Evolutionary conservation across 2,113 vertebrate genomes (phyloP), one percentile per base, ranked within the genome.

Genomic region (Neodontobutis hainanensis): DNA sequence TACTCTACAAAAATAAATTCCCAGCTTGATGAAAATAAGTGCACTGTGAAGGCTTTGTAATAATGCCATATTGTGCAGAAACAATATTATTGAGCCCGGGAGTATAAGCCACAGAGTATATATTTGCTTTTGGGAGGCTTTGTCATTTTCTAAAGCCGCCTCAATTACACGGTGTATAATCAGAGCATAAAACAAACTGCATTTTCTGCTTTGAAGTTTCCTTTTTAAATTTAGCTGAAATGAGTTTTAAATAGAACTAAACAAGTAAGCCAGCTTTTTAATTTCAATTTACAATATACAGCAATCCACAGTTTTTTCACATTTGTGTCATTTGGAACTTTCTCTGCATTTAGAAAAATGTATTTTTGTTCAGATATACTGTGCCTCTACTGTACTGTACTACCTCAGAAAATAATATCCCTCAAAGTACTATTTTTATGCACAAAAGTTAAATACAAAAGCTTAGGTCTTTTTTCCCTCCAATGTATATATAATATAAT

Each of bases 171-270:
- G 4, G 47, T 48, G n/a, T 5, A 60, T 64, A 50, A 63, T 65
- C 46, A 73, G 40, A 52, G 46, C 52, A 61, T 64, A 74, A 78
- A 81, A 69, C 68, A 40, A 14, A 67, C 19, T 27, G 19, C 19
- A 60, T 11, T 42, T 35, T 47, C 32, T 5, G 9, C 55, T 78
- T 78, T 78, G 67, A 77, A 61, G 38, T 68, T 75, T 79, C 48
- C 60, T 36, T 79, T 84, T 80, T 77, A 16, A 0, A 6, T 78
- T 72, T 78, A 70, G 81, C 65, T 76, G 50, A 38, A 46, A 42
- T 38, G 46, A 19, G 15, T 68, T 40, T 40, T 27, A 27, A 27
- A 27, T 27, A 27, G 19, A 27, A 27, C 19, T 27, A 27, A 27
- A 27, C 19, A 27, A 27, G 19, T 27, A 3, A 27, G 19, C 1